Percentiles rank a stretch among this genome's conserved stretches.
These are phyloP conservation scores for Cheilosia urbana DNA, from an alignment of 2,888 invertebrate species.

Conservation along the genomic window DNA sequence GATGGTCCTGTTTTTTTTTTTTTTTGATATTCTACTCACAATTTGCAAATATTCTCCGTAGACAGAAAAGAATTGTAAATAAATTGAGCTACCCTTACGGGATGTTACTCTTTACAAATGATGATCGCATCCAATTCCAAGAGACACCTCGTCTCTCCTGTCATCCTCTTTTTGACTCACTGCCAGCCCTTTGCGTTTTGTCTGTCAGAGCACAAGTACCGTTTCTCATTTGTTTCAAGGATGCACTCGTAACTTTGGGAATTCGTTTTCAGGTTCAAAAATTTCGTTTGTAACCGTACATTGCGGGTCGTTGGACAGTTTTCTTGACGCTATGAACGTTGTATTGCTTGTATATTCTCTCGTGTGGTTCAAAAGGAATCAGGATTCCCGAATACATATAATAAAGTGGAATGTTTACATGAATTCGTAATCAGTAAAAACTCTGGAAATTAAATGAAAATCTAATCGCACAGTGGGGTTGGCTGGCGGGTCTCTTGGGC, in stretches of 20 bases:
- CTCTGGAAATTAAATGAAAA: conserved; percentile 54
- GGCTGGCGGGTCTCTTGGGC: not conserved
- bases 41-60: not conserved
- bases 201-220: conserved; percentile 57
- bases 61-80: conserved; percentile 66
- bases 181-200: conserved; percentile 17
- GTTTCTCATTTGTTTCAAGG: conserved; percentile 67
- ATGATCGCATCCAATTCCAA: conserved; percentile 16
- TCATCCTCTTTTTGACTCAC: conserved; percentile 25
- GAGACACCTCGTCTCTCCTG: conserved; percentile 21
- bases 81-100: conserved; percentile 61
- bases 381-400: conserved; percentile 43
- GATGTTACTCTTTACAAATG: conserved; percentile 60
- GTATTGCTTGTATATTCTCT: not conserved
- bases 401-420: conserved; percentile 49
- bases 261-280: conserved; percentile 31
- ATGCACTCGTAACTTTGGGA: conserved; percentile 51
- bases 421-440: conserved; percentile 55
- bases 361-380: conserved; percentile 5
- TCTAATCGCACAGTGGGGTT: not conserved
- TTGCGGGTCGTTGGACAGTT: conserved; percentile 34
- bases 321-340: not conserved
- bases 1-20: conserved; percentile 1
- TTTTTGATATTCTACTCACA: conserved; percentile 15
- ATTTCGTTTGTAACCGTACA: conserved; percentile 24